Conservation (phyloP, 2,888 invertebrate genomes). For the Eupithecia tripunctaria region DNA sequence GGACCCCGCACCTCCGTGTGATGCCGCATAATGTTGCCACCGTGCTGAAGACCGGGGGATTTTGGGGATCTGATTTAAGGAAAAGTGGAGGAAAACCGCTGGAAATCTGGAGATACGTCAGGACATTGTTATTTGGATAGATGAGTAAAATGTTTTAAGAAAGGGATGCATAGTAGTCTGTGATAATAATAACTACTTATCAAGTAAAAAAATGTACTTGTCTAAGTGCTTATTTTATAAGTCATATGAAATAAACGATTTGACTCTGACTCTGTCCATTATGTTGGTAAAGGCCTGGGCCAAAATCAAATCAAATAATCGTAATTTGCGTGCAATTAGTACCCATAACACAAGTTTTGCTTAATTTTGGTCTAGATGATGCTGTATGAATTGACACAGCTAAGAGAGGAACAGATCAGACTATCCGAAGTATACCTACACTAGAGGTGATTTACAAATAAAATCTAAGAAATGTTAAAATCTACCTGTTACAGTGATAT, state of each 20-base stretch:
- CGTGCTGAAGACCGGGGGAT: not conserved
- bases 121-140: not conserved
- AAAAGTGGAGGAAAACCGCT: not conserved
- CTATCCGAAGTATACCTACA: not conserved
- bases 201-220: no score
- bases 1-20: slow-evolving; percentile 37
- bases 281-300: not conserved
- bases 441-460: not conserved
- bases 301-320: not conserved
- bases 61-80: slow-evolving; percentile 1
- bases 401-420: not conserved
- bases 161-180: not conserved
- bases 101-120: not conserved
- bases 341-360: not conserved
- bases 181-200: no score
- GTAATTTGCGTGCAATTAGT: not conserved
- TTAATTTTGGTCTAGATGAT: not conserved
- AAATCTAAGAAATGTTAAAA: not conserved
- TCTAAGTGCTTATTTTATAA: no score
- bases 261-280: no score
- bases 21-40: slow-evolving; percentile 19
- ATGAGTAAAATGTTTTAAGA: not conserved
- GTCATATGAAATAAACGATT: no score
- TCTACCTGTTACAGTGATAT: no score
- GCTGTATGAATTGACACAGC: not conserved